Evolutionary conservation across 2,113 vertebrate species (phyloP).

Genomic region (Dryoscopus gambensis): DNA sequence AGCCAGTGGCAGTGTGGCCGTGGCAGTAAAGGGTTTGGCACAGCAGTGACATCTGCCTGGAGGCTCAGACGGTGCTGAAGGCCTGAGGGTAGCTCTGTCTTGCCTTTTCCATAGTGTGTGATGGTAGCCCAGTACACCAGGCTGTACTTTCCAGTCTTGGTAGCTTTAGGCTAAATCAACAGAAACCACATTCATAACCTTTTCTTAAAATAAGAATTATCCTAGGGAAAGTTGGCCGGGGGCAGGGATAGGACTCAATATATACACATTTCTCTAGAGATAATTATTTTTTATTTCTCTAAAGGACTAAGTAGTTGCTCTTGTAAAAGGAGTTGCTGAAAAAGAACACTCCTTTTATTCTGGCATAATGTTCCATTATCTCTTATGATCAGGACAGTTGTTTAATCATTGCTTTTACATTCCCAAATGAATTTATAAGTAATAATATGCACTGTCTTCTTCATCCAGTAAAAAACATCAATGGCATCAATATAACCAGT

Average conservation of each 20-base stretch:
- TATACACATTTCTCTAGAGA: not conserved
- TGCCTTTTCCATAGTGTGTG: not conserved
- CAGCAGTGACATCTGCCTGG: not conserved
- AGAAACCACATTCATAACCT: not conserved
- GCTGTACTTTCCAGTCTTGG: not conserved
- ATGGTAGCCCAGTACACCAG: too few species aligned
- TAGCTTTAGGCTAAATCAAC: not conserved
- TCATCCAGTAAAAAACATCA: not conserved
- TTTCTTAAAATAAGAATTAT: not conserved
- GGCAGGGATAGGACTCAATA: not conserved
- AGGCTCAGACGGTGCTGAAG: accelerated
- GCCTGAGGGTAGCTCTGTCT: not conserved
- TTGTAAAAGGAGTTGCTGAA: not conserved
- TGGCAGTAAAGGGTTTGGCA: not conserved
- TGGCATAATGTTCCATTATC: not conserved
- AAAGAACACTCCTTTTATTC: not conserved
- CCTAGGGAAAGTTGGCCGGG: not conserved
- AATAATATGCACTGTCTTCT: not conserved
- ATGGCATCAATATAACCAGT: not conserved
- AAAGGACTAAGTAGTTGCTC: not conserved
- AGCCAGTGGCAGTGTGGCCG: not conserved
- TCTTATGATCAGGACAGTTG: not conserved
- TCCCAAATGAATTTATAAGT: not conserved
- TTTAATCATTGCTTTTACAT: not conserved
- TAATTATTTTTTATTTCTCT: not conserved